Evolutionary conservation across 2,797 vertebrate genomes (phyloP).

Genomic region (Craterocephalus amniculus): DNA sequence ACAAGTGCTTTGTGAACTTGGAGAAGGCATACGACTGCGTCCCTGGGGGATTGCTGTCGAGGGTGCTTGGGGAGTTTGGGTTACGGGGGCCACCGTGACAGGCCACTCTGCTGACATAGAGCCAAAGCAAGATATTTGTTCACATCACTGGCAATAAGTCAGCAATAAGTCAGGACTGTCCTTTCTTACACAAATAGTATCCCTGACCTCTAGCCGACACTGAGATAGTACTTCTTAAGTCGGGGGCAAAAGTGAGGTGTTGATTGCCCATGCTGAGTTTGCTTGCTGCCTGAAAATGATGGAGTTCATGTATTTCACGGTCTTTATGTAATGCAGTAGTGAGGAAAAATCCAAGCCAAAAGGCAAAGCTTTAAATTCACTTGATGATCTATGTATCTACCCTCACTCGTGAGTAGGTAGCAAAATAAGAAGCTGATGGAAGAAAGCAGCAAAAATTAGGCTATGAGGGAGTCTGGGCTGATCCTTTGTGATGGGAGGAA

Average conservation of each 20-base stretch:
- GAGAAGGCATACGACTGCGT: neutral
- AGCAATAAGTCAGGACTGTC: constrained; percentile 8
- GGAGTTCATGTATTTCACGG: neutral
- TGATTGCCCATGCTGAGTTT: neutral
- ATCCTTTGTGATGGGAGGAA: neutral
- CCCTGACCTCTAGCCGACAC: neutral
- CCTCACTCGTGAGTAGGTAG: neutral
- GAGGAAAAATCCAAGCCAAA: neutral
- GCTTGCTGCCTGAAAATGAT: neutral
- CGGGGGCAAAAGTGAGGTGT: neutral
- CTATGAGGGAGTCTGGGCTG: neutral
- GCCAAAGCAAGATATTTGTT: constrained; percentile 7
- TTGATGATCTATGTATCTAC: neutral
- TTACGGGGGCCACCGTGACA: constrained; percentile 1
- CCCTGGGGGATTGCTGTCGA: constrained; percentile 9
- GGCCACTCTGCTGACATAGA: neutral
- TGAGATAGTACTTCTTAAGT: neutral
- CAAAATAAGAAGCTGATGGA: neutral
- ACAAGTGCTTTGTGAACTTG: constrained; percentile 17
- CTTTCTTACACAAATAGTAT: neutral
- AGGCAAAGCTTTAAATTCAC: neutral
- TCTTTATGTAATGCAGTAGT: neutral
- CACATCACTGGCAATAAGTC: neutral
- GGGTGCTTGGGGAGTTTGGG: constrained; percentile 3
- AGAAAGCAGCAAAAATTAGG: neutral